Base-by-base conservation (phyloP, 2,888 invertebrate genomes). In the Schizotus pectinicornis region DNA sequence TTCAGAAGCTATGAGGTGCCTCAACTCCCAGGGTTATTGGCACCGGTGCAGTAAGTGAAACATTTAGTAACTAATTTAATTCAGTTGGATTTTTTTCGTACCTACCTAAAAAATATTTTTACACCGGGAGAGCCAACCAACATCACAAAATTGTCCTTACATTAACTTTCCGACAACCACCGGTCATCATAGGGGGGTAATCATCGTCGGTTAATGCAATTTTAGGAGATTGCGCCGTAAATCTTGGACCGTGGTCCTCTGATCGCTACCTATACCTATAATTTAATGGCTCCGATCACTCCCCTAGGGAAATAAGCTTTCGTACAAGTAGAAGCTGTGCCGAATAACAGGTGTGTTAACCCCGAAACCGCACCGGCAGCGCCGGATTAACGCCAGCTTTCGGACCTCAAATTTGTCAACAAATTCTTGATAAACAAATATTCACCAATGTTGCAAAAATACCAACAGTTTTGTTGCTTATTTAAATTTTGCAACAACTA, bases 121-220 rank as follows among this genome's bases (percentile, higher is more conserved):
- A 22, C 3, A n/a, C 50, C 34, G 45, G 43, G 31, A 34, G 30
- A 32, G n/a, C n/a, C n/a, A n/a, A n/a, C n/a, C n/a, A n/a, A n/a
- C n/a, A n/a, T n/a, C 37, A 30, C 34, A 50, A 37, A 50, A 50
- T 46, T 56, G 38, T 45, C 49, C 36, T 50, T 39, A 54, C 50
- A 59, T 59, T 59, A 59, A 59, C 49, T 45, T 54, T 51, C 39
- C 51, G 46, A 49, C 51, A 59, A 59, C 59, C 59, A 56, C 47
- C 49, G 56, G 55, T 59, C 53, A 61, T 56, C 61, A 58, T 57
- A 59, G 52, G 61, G n/a, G 60, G 59, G 67, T 65, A 65, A 65
- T 67, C 63, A 69, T 64, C 65, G 66, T 61, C 58, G 67, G 67
- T 67, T 68, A 67, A 65, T 68, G 66, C 63, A 65, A 62, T 68